Evolutionary conservation across 53 echinoderm and acorn worm genomes (phyloP).

Genomic region (Astropecten irregularis): DNA sequence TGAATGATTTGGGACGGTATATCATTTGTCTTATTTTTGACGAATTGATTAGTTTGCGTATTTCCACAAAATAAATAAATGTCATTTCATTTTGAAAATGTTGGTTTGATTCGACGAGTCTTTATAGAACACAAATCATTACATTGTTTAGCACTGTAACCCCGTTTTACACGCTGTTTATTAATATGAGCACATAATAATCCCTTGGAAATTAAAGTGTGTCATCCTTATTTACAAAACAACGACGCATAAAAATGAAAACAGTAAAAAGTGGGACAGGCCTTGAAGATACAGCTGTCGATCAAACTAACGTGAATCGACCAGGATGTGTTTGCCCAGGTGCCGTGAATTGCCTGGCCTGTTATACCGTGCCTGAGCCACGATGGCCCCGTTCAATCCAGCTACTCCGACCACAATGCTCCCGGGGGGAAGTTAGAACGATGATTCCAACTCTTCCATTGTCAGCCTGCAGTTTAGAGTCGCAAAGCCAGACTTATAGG

Average conservation of each 20-base stretch:
- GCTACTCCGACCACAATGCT: conserved; percentile 4
- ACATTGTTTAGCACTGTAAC: too few species aligned
- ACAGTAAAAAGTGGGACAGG: conserved; percentile 18
- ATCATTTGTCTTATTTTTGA: too few species aligned
- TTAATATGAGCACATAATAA: background rate
- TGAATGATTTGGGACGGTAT: too few species aligned
- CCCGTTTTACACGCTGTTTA: background rate
- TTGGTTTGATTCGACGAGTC: too few species aligned
- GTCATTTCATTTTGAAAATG: too few species aligned
- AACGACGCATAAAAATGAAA: background rate
- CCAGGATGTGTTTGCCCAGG: conserved; percentile 28
- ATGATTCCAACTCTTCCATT: background rate
- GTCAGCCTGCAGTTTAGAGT: conserved; percentile 22
- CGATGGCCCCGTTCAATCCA: conserved; percentile 7
- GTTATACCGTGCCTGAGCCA: conserved; percentile 12
- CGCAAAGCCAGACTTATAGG: conserved; percentile 39
- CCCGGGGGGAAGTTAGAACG: conserved; percentile 37
- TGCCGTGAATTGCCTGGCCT: conserved; percentile 14
- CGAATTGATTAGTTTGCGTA: too few species aligned
- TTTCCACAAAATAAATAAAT: too few species aligned
- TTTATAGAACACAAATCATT: too few species aligned
- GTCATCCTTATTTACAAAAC: conserved; percentile 48
- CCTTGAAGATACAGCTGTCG: conserved; percentile 27
- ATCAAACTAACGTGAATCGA: conserved; percentile 12
- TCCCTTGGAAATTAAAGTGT: conserved; percentile 8